Percentiles rank a stretch among this genome's conserved stretches.
Conservation (phyloP, 2,113 vertebrate species). For the Gambusia holbrooki region DNA sequence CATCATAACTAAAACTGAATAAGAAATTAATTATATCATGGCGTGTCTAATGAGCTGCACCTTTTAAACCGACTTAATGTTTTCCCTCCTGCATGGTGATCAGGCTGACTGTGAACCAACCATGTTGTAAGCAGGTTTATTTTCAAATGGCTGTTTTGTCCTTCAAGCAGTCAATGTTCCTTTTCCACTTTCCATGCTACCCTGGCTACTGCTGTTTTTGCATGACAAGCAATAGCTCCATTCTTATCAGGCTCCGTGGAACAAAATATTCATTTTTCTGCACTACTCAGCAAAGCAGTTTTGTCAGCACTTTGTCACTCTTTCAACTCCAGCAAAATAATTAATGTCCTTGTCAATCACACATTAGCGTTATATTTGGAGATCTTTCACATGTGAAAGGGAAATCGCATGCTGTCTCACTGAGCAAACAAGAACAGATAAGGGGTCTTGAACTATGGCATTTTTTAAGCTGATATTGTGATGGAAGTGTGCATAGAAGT, state of each 20-base stretch:
- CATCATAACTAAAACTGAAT: neutral
- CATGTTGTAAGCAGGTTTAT: neutral
- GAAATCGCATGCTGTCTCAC: slow-evolving; percentile 1
- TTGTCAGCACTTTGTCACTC: slow-evolving; percentile 21
- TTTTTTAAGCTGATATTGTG: neutral
- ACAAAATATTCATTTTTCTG: slow-evolving; percentile 36
- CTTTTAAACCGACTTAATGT: neutral
- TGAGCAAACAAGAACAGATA: slow-evolving; percentile 1
- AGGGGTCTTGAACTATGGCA: neutral
- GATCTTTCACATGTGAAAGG: slow-evolving; percentile 3
- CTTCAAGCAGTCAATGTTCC: neutral
- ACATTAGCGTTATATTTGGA: slow-evolving; percentile 25
- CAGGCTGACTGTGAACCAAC: neutral
- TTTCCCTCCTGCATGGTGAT: neutral
- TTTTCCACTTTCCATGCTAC: neutral
- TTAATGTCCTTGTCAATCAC: slow-evolving; percentile 40
- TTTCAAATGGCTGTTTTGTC: neutral
- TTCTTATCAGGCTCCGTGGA: slow-evolving; percentile 27
- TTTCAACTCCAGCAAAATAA: slow-evolving; percentile 45
- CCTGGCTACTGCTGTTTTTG: slow-evolving; percentile 10
- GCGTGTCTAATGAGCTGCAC: neutral
- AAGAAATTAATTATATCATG: neutral
- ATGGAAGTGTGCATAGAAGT: neutral
- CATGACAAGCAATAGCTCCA: slow-evolving; percentile 17
- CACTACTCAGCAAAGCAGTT: slow-evolving; percentile 16